Percentiles rank a stretch among this genome's conserved stretches.
Evolutionary conservation across 2,797 vertebrate species (phyloP).

Genomic region (Prionace glauca): DNA sequence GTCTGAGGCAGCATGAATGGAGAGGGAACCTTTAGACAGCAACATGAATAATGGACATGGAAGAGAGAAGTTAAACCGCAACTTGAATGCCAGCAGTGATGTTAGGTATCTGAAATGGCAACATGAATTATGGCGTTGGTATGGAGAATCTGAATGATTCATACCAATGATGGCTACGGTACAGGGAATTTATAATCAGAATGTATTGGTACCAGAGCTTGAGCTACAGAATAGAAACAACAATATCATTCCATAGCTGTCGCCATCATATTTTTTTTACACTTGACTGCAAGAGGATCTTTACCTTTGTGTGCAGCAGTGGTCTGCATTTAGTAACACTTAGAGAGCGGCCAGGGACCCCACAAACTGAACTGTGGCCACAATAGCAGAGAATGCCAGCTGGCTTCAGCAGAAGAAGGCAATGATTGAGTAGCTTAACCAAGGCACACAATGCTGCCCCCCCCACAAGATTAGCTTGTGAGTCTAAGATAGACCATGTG

Average conservation of each 20-base stretch:
- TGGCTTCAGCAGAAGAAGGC: not conserved
- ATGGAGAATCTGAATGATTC: not conserved
- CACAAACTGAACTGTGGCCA: not conserved
- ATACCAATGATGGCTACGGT: not conserved
- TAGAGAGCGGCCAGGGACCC: not conserved
- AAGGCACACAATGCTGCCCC: not conserved
- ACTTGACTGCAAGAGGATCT: not conserved
- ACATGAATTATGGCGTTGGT: not conserved
- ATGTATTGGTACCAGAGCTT: not conserved
- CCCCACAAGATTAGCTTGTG: not conserved
- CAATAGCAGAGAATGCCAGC: not conserved
- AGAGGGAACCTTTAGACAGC: not conserved
- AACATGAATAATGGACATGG: not conserved
- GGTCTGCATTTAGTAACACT: not conserved
- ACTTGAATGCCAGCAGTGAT: not conserved
- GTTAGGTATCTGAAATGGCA: not conserved
- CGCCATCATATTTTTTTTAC: not conserved
- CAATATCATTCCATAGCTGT: not conserved
- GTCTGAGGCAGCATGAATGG: not conserved
- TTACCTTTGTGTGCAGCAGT: not conserved
- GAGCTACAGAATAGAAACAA: not conserved
- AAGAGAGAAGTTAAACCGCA: not conserved
- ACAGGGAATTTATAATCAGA: not conserved
- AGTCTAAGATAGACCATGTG: not conserved
- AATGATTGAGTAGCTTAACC: not conserved